These are phyloP conservation scores for Alviniconcha marisindica DNA, from an alignment of 1,140 invertebrate genomes.

Conservation along the genomic window DNA sequence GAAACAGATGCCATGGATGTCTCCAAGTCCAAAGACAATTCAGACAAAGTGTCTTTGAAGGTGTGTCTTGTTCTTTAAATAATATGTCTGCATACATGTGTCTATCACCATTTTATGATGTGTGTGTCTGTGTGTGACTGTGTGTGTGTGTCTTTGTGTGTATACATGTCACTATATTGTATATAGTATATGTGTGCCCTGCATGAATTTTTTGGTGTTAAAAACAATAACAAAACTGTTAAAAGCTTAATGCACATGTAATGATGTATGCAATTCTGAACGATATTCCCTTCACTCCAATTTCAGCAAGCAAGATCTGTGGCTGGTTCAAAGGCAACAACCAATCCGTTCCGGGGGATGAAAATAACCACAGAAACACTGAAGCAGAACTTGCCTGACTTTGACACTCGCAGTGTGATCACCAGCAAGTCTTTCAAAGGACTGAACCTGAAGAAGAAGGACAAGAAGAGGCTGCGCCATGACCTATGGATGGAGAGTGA, in stretches of 20 bases:
- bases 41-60: neutral
- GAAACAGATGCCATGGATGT: neutral
- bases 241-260: no score
- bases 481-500: slow-evolving; percentile 69
- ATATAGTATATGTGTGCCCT: no score
- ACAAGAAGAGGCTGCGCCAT: slow-evolving; percentile 67
- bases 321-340: neutral
- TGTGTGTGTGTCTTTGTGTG: no score
- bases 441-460: slow-evolving; percentile 70
- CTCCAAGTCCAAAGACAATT: neutral
- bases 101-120: no score
- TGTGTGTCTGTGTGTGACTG: no score
- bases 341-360: slow-evolving; percentile 59
- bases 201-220: no score
- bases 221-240: no score
- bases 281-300: no score
- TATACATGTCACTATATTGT: no score
- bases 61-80: neutral
- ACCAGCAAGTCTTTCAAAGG: slow-evolving; percentile 70
- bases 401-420: slow-evolving; percentile 67
- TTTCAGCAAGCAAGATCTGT: slow-evolving; percentile 16
- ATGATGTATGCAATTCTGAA: no score
- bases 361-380: slow-evolving; percentile 58
- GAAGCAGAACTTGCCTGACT: slow-evolving; percentile 65
- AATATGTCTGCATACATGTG: no score